Base-by-base conservation (phyloP, 37 sponge, comb jelly and placozoan genomes). In the Haliclona indistincta region DNA sequence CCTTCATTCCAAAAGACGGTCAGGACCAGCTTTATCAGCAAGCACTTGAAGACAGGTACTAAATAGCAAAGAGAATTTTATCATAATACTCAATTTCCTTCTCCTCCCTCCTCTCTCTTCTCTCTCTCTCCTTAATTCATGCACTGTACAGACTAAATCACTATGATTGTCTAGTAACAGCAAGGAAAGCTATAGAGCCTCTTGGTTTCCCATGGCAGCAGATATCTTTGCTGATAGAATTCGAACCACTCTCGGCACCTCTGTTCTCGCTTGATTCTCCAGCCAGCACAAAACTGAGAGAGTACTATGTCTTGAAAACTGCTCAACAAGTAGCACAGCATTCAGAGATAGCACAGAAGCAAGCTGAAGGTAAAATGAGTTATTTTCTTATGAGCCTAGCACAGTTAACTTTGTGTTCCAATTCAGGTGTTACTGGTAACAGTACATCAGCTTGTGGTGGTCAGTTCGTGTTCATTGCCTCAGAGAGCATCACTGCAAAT, bases 151-250 rank as follows among this genome's bases (percentile, higher is more conserved):
- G 89, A 56, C 56, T 89, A 39, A 80, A 84, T 13, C 70, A 80
- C 73, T 84, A 90, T 28, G 70, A 84, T 43, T 90, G 90, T 62
- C 77, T 90, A 45, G 81, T 90, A 47, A 37, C 23, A 7, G 17
- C 61, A 35, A 64, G 64, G 28, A 8, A 71, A 1, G 25, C 77
- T 32, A 73, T 35, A 19, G 47, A 56, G 33, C 19, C 64, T 8
- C 51, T 41, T 26, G 33, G 33, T 63, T 90, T 90, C 43, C 91
- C 82, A 36, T 90, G 91, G 91, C 83, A 90, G 68, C 76, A 74
- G 45, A 76, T 85, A 26, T 47, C 78, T 20, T 70, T 90, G 7
- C 61, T 90, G 37, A 62, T 90, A 35, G 87, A 85, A 53, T 90
- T 85, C 38, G 78, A 90, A 29, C 56, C 61, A 22, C 64, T 73